phyloP scores from a whole-genome alignment of 2,797 vertebrate species.

The Gallinago nigripennis region DNA sequence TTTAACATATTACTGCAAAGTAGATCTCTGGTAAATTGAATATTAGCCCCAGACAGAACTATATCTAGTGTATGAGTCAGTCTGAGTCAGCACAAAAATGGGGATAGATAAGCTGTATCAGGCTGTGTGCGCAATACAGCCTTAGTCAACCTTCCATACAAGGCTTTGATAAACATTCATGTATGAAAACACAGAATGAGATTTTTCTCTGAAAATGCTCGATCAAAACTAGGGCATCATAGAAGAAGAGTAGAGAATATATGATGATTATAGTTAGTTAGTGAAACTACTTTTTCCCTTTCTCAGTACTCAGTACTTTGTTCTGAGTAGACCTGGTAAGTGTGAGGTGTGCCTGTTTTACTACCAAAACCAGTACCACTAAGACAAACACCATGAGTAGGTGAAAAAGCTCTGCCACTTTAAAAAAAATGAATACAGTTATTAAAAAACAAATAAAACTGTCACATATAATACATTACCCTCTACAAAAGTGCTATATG shows the following conservation, averaged over 20 bases:
- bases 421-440: not conserved
- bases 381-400: not conserved
- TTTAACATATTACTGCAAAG: not conserved
- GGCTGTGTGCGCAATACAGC: not conserved
- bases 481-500: not conserved
- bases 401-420: not conserved
- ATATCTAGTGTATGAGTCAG: not conserved
- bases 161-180: not conserved
- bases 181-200: not conserved
- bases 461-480: not conserved
- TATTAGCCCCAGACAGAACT: not conserved
- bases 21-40: constrained; percentile 5
- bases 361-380: not conserved
- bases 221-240: not conserved
- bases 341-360: not conserved
- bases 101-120: not conserved
- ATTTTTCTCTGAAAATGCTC: not conserved
- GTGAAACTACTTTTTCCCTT: not conserved
- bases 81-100: not conserved
- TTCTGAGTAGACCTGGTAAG: not conserved
- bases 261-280: not conserved
- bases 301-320: not conserved
- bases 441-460: not conserved
- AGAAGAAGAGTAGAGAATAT: not conserved
- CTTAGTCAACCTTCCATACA: not conserved